These are phyloP conservation scores for Mormyrops boulengeri DNA, from an alignment of 2,797 vertebrate genomes.

Conservation along the genomic window DNA sequence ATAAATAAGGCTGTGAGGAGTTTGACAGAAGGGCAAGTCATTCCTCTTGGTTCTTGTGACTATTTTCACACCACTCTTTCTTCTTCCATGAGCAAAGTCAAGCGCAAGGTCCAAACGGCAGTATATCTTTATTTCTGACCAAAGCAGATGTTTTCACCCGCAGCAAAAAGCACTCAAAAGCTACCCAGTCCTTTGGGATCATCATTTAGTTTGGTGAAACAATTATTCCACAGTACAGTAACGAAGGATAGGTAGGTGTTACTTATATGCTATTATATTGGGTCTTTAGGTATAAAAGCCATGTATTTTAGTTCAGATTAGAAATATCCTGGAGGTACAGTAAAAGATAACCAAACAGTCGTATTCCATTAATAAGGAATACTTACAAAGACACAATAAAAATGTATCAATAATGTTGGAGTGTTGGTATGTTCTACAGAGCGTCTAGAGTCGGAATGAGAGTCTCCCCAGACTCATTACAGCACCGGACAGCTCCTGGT, in stretches of 20 bases:
- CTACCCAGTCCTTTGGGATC: constrained; percentile 55
- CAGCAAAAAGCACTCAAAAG: constrained; percentile 41
- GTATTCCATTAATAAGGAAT: not conserved
- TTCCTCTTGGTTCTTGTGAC: constrained; percentile 80
- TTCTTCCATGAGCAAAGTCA: constrained; percentile 61
- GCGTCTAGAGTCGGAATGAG: constrained; percentile 30
- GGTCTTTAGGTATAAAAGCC: constrained; percentile 11
- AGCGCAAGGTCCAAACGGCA: constrained; percentile 55
- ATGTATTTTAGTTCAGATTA: constrained; percentile 28
- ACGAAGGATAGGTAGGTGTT: constrained; percentile 35
- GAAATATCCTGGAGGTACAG: constrained; percentile 24
- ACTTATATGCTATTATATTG: constrained; percentile 16
- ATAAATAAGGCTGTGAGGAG: constrained; percentile 88
- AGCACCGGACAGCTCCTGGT: constrained; percentile 74
- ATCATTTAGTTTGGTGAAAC: constrained; percentile 55
- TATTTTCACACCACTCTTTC: constrained; percentile 61
- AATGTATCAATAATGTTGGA: constrained; percentile 19
- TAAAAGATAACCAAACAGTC: not conserved
- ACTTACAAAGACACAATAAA: not conserved
- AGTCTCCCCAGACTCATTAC: constrained; percentile 63
- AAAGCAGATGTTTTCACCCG: constrained; percentile 44
- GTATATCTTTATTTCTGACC: constrained; percentile 42
- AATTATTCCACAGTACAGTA: constrained; percentile 38
- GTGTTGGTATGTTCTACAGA: constrained; percentile 39
- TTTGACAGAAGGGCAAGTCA: constrained; percentile 83